These are phyloP conservation scores for Enteromius afrohamiltoni DNA, from an alignment of 2,797 vertebrate genomes.

Conservation along the genomic window DNA sequence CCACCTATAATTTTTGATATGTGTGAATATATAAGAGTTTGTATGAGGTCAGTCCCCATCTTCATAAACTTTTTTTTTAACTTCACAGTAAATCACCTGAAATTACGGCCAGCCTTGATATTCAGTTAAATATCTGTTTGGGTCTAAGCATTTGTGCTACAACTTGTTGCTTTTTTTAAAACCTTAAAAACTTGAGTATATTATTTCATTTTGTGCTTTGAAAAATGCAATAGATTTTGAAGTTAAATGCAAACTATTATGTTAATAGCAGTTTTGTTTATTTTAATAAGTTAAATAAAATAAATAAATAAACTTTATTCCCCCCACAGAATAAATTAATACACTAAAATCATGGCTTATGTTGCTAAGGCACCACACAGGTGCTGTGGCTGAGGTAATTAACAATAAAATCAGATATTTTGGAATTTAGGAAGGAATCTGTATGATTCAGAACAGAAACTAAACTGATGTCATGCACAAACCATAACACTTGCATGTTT, in stretches of 20 bases:
- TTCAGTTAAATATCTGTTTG: background rate
- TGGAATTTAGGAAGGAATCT: background rate
- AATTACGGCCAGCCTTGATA: background rate
- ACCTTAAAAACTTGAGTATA: background rate
- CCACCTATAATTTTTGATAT: background rate
- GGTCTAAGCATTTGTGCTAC: slow-evolving; percentile 16
- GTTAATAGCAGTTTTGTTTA: too few species aligned
- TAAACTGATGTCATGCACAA: background rate
- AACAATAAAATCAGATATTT: background rate
- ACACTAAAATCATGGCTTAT: background rate
- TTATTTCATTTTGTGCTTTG: background rate
- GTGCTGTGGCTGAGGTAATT: background rate
- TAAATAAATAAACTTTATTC: too few species aligned
- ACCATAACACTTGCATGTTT: background rate
- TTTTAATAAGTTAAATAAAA: background rate
- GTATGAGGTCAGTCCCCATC: background rate
- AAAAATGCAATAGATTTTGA: background rate
- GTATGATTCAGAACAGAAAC: background rate
- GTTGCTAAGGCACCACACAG: background rate
- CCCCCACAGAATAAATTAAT: background rate
- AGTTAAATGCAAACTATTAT: background rate
- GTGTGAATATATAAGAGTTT: background rate
- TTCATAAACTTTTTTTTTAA: background rate
- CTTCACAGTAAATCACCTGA: background rate
- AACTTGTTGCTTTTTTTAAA: background rate